Percentiles rank a stretch among this genome's conserved stretches.
These are phyloP conservation scores for Eptesicus fuscus DNA, from an alignment of 2,113 vertebrate species.

Conservation along the genomic window DNA sequence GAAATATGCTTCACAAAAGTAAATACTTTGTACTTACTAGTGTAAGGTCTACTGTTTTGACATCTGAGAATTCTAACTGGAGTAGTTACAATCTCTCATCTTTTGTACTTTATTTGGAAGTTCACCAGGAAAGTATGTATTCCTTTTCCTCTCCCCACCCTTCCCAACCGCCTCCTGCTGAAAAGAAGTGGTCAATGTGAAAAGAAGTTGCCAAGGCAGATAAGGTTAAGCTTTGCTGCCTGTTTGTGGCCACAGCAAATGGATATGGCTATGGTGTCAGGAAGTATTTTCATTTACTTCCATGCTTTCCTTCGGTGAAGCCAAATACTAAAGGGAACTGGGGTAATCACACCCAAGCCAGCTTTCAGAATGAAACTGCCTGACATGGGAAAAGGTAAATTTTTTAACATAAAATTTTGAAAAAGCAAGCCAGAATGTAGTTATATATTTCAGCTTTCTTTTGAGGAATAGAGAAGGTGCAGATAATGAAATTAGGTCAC, in stretches of 20 bases:
- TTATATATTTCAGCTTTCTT: neutral
- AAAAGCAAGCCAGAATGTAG: neutral
- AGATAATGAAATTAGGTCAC: neutral
- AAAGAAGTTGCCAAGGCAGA: neutral
- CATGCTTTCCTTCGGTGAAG: neutral
- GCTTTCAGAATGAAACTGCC: neutral
- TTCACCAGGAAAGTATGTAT: neutral
- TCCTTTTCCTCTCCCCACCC: neutral
- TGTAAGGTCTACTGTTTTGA: neutral
- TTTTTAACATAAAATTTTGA: neutral
- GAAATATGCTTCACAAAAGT: slow-evolving; percentile 25
- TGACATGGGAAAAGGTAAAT: neutral
- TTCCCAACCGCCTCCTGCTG: neutral
- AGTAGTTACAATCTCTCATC: neutral
- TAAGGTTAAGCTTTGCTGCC: neutral
- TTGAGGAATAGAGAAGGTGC: neutral
- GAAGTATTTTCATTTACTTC: neutral
- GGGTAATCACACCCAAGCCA: neutral
- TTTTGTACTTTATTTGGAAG: slow-evolving; percentile 6
- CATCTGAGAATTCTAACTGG: slow-evolving; percentile 22
- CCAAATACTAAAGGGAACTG: neutral
- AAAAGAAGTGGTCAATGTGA: neutral
- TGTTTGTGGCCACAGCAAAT: neutral
- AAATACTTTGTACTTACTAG: neutral
- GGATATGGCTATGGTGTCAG: neutral